These are phyloP conservation scores for Otolemur crassicaudatus DNA, from an alignment of 2,797 vertebrate species.

Conservation along the genomic window DNA sequence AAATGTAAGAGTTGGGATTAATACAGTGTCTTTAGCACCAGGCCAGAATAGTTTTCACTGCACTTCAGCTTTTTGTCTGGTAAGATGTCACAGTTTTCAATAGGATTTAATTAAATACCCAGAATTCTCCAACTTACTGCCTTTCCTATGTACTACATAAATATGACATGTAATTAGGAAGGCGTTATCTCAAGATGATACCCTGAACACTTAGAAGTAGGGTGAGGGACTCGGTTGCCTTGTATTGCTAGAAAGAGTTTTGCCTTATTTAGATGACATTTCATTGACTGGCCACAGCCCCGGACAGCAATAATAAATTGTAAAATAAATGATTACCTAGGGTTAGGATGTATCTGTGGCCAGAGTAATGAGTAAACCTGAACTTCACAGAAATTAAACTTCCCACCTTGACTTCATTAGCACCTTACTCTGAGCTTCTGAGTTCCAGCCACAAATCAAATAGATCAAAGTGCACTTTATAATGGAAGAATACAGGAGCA, in stretches of 20 bases:
- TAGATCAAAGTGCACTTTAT: constrained; percentile 21
- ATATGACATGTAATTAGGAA: constrained; percentile 1
- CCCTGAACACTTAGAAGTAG: neutral
- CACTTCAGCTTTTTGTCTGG: neutral
- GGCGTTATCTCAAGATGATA: neutral
- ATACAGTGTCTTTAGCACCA: neutral
- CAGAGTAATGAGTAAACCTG: neutral
- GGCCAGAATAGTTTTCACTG: neutral
- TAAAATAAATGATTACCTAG: neutral
- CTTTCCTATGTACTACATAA: neutral
- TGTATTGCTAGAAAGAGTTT: neutral
- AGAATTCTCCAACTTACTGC: neutral
- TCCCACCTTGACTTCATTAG: constrained; percentile 19
- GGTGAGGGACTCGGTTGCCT: neutral
- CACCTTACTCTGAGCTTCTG: constrained; percentile 10
- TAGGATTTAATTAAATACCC: neutral
- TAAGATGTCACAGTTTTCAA: neutral
- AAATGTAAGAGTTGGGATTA: neutral
- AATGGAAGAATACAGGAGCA: neutral
- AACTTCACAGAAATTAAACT: neutral
- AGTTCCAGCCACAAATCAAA: constrained; percentile 32
- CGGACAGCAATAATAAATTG: neutral
- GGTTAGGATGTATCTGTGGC: neutral
- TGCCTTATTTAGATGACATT: neutral
- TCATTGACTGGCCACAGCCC: constrained; percentile 13